Conservation (phyloP, 2,113 vertebrate species). For the Poecilia latipinna region DNA sequence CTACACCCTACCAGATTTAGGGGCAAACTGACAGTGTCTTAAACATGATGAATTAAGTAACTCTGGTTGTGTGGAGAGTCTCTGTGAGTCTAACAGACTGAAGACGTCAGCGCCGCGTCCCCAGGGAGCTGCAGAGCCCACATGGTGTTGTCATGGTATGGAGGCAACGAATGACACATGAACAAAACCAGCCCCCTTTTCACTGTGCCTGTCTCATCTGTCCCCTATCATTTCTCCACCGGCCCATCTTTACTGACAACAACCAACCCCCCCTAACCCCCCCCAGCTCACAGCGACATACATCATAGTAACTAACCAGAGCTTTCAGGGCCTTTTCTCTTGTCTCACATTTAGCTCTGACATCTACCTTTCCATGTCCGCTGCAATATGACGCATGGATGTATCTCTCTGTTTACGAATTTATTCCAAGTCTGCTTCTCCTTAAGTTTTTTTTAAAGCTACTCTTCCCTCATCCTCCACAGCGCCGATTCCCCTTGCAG, state of each 20-base stretch:
- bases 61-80: constrained; percentile 7
- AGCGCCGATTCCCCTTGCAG: constrained; percentile 41
- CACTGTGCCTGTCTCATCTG: constrained; percentile 64
- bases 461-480: constrained; percentile 14
- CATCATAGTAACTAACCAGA: constrained; percentile 70
- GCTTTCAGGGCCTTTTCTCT: constrained; percentile 43
- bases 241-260: constrained; percentile 60
- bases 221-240: constrained; percentile 65
- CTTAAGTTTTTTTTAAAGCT: constrained; percentile 7
- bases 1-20: constrained; percentile 2
- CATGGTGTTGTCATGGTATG: constrained; percentile 76
- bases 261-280: not conserved
- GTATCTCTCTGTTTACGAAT: not conserved
- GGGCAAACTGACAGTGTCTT: constrained; percentile 7
- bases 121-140: constrained; percentile 66
- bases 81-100: constrained; percentile 46
- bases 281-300: constrained; percentile 51
- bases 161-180: constrained; percentile 69
- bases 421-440: constrained; percentile 2
- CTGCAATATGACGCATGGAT: constrained; percentile 9
- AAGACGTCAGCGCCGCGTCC: constrained; percentile 61
- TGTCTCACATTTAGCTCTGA: constrained; percentile 47
- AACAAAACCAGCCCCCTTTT: constrained; percentile 59
- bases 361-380: constrained; percentile 30
- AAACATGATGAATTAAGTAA: constrained; percentile 43